These are phyloP conservation scores for Pardosa pseudoannulata DNA, from an alignment of 2,888 invertebrate genomes.

Conservation along the genomic window DNA sequence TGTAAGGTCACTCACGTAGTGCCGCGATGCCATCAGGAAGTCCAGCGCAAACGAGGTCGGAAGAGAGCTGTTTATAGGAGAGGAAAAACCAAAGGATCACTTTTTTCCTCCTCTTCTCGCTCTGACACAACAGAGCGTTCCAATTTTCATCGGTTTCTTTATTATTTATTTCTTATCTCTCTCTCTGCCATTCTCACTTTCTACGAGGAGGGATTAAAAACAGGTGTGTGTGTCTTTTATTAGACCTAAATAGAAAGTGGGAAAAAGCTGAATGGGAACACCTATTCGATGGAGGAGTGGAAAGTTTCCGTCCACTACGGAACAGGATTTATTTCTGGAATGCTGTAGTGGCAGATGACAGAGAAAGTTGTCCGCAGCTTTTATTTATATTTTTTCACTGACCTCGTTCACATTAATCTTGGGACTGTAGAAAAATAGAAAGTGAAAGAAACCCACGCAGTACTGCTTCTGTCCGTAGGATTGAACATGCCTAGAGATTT, in stretches of 20 bases:
- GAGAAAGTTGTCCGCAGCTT: neutral
- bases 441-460: neutral
- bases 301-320: constrained; percentile 15
- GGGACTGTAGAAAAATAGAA: neutral
- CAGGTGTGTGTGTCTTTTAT: constrained; percentile 26
- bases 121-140: constrained; percentile 9
- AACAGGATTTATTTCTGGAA: constrained; percentile 15
- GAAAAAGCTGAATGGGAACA: constrained; percentile 6
- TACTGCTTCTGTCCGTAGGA: neutral
- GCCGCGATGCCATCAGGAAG: constrained; percentile 32
- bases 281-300: neutral
- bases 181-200: constrained; percentile 46
- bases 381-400: neutral
- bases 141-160: neutral
- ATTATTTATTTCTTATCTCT: constrained; percentile 12
- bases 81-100: constrained; percentile 30
- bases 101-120: neutral
- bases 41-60: constrained; percentile 17
- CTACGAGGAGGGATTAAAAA: constrained; percentile 33
- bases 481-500: too few species aligned
- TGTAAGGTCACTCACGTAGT: constrained; percentile 27
- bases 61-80: constrained; percentile 34
- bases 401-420: neutral
- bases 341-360: neutral
- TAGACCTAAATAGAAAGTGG: constrained; percentile 14